Conservation (phyloP, 2,113 vertebrate species). For the Actenoides lindsayi region DNA sequence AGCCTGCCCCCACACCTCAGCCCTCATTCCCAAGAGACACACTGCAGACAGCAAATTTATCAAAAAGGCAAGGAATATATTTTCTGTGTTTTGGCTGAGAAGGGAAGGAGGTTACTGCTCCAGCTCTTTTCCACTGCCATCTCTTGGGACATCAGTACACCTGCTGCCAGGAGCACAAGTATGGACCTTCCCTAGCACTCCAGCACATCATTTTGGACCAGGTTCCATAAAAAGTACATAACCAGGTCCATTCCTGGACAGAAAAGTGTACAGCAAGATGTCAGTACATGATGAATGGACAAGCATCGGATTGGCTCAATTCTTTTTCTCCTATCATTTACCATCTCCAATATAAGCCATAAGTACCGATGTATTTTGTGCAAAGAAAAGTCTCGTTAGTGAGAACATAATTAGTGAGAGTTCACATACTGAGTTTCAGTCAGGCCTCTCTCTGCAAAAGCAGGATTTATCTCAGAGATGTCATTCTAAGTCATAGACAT, state of each 20-base stretch:
- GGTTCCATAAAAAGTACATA: not conserved
- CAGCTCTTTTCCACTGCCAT: not conserved
- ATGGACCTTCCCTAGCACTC: rapidly evolving
- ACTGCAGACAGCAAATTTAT: not conserved
- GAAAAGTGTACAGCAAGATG: not conserved
- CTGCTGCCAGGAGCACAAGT: not conserved
- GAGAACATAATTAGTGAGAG: not conserved
- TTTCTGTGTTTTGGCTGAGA: not conserved
- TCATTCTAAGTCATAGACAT: too few species aligned
- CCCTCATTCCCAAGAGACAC: not conserved
- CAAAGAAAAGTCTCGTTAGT: not conserved
- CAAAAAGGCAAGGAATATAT: not conserved
- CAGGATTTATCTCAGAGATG: not conserved
- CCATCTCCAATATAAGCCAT: not conserved
- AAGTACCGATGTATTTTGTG: not conserved
- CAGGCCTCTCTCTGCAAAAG: not conserved
- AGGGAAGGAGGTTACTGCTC: not conserved
- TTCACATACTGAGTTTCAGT: not conserved
- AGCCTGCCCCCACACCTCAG: not conserved
- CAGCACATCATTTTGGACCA: not conserved
- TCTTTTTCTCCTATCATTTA: not conserved
- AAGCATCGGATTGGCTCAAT: not conserved
- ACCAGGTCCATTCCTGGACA: not conserved
- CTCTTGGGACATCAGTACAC: not conserved
- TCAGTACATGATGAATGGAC: not conserved